A percentile compares a stretch with the other conserved stretches of the same genome.
phyloP scores from a whole-genome alignment of 2,113 vertebrate genomes.

The Rhegmatorhina hoffmannsi region DNA sequence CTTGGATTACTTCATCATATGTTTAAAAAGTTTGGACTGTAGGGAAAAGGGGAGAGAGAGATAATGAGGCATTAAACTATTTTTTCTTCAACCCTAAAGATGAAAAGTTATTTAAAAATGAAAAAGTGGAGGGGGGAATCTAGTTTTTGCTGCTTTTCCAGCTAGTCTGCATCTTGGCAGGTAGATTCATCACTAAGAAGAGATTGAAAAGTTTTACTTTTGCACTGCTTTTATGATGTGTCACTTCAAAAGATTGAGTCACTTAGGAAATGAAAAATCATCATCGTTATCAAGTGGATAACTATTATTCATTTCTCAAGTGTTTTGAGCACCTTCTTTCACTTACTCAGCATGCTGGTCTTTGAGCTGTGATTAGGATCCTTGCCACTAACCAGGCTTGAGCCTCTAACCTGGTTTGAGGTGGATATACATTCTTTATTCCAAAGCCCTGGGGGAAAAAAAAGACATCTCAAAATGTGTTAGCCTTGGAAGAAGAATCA shows the following conservation, averaged over 20 bases:
- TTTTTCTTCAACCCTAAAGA: background rate
- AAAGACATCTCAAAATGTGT: background rate
- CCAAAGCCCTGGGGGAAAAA: background rate
- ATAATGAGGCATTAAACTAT: background rate
- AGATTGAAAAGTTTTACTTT: background rate
- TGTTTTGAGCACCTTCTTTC: background rate
- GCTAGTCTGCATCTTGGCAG: background rate
- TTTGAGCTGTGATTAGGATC: background rate
- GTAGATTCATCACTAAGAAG: background rate
- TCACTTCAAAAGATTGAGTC: background rate
- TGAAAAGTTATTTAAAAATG: background rate
- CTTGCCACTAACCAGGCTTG: background rate
- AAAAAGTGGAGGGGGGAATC: background rate
- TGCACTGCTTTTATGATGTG: background rate
- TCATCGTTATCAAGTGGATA: background rate
- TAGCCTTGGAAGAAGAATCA: background rate
- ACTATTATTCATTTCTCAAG: background rate
- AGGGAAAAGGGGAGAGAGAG: background rate
- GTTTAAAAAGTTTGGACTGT: background rate
- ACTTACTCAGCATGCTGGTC: background rate
- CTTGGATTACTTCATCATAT: background rate
- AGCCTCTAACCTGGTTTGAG: background rate
- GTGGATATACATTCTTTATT: background rate
- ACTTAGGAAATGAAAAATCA: background rate
- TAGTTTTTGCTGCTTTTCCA: constrained; percentile 17